Conservation (phyloP, 2,888 invertebrate genomes). For the Protophormia terraenovae region DNA sequence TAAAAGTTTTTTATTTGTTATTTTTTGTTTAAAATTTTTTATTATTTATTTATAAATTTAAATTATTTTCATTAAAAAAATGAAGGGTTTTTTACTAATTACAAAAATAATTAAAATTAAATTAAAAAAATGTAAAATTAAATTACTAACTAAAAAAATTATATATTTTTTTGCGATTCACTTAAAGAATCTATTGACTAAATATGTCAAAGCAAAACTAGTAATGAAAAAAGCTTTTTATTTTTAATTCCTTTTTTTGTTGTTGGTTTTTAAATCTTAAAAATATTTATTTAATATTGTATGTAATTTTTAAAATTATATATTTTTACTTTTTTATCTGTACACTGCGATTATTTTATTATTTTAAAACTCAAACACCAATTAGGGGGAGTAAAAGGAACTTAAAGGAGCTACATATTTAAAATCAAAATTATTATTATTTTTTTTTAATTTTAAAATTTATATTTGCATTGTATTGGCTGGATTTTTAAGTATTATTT, state of each 20-base stretch:
- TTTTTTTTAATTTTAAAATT: background rate
- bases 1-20: constrained; percentile 13
- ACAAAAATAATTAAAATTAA: background rate
- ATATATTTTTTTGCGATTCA: background rate
- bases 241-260: background rate
- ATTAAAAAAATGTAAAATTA: background rate
- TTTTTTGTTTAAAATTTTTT: constrained; percentile 44
- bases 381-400: constrained; percentile 15
- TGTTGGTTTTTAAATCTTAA: background rate
- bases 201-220: constrained; percentile 52
- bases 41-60: constrained; percentile 37
- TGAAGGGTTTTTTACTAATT: constrained; percentile 14
- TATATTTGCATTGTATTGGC: constrained; percentile 66
- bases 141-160: constrained; percentile 12
- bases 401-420: constrained; percentile 30
- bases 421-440: constrained; percentile 14
- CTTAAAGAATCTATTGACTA: constrained; percentile 44
- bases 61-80: constrained; percentile 38
- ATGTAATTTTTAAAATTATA: too few species aligned
- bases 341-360: background rate
- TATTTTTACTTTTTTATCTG: constrained; percentile 4
- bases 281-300: background rate
- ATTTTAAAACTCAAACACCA: background rate
- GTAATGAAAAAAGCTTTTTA: constrained; percentile 29
- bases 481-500: constrained; percentile 49